These are phyloP conservation scores for Andrena marginata DNA, from an alignment of 2,888 invertebrate genomes.

Conservation along the genomic window DNA sequence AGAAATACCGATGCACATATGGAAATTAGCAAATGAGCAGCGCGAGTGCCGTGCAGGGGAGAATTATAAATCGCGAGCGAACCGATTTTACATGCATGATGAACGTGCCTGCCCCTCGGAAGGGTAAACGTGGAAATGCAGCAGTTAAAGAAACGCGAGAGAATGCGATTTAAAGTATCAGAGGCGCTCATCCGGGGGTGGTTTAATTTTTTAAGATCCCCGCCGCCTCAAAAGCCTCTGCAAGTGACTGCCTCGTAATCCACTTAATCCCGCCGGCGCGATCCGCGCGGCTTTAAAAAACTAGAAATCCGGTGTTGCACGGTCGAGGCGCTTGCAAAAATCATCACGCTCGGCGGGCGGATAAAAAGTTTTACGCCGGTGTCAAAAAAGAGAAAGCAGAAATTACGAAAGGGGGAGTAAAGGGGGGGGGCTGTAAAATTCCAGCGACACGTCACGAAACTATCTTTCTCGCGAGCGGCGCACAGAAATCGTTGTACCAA, in stretches of 20 bases:
- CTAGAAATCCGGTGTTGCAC: constrained; percentile 36
- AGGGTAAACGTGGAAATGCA: neutral
- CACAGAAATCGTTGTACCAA: constrained; percentile 11
- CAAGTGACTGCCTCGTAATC: constrained; percentile 52
- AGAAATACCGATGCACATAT: no score
- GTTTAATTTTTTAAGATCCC: constrained; percentile 47
- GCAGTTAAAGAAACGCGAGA: neutral
- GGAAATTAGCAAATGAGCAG: neutral
- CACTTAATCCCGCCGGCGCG: constrained; percentile 47
- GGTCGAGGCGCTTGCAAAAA: constrained; percentile 44
- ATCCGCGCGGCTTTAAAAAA: constrained; percentile 48
- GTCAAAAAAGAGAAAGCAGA: constrained; percentile 21
- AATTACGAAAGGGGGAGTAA: constrained; percentile 40
- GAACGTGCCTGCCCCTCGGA: neutral
- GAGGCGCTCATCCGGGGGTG: constrained; percentile 1
- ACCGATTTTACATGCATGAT: neutral
- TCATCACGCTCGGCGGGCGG: constrained; percentile 49
- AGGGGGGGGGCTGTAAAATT: neutral
- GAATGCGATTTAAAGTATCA: constrained; percentile 18
- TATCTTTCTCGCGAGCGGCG: neutral
- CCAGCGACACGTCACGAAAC: neutral
- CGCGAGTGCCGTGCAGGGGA: neutral
- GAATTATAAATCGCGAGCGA: neutral
- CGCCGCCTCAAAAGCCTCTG: constrained; percentile 27
- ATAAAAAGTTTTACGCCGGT: constrained; percentile 39